Conservation (phyloP, 1,140 invertebrate species). For the Brachionus rubens region DNA sequence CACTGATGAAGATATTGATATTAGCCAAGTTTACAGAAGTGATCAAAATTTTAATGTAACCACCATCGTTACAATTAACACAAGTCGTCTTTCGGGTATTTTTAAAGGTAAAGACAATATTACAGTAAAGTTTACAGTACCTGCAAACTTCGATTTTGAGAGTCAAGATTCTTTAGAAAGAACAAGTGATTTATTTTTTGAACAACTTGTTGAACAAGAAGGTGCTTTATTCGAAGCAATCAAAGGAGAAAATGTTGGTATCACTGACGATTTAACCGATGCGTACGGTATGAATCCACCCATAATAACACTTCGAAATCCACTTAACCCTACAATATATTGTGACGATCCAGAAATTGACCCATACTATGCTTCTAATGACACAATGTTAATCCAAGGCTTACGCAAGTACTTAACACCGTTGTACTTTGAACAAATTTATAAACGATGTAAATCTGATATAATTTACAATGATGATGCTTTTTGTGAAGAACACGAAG, state of each 20-base stretch:
- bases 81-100: not conserved
- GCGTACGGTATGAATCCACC: slow-evolving; percentile 26
- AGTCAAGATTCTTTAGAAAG: not conserved
- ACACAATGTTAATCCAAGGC: not conserved
- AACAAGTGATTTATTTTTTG: not conserved
- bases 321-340: not conserved
- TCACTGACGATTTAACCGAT: slow-evolving; percentile 9
- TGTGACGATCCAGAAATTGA: slow-evolving; percentile 27
- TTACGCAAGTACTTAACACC: not conserved
- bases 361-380: not conserved
- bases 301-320: not conserved
- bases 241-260: not conserved
- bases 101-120: slow-evolving; percentile 1
- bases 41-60: not conserved
- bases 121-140: not conserved
- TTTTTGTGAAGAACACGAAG: not conserved
- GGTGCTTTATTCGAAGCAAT: not conserved
- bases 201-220: not conserved
- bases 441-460: not conserved
- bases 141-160: not conserved
- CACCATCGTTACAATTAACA: not conserved
- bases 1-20: not conserved
- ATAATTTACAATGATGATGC: not conserved
- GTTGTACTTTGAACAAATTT: not conserved
- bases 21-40: not conserved